Base-by-base conservation (phyloP, 2,797 vertebrate species). In the Liasis olivaceus region DNA sequence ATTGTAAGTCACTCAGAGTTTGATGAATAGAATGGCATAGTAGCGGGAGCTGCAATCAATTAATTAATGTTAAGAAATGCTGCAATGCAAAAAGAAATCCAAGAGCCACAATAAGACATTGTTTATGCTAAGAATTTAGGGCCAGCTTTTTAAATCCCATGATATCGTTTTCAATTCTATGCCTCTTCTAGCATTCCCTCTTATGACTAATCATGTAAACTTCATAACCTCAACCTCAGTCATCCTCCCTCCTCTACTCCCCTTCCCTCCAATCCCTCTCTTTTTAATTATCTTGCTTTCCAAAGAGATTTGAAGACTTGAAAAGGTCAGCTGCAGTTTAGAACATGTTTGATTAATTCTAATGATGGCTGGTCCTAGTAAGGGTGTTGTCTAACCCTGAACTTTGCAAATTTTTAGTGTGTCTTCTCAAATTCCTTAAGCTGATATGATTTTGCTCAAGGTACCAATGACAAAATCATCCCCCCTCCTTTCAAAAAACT, bases 401-500 rank as follows among this genome's bases (percentile, higher is more conserved):
- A 87, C 22, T 60, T 36, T 87, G 85, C n/a, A 87, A n/a, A 87
- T 62, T 58, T 88, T 58, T 88, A 4, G 7, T 89, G 66, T 14
- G 0, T 81, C 2, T 24, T 31, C 81, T 86, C 51, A 88, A 66
- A 47, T 66, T 60, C 90, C 88, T 47, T 24, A 81, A 9, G 59
- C 36, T 81, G 84, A 54, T 15, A 15, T 95, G 93, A 90, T 15
- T 22, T 92, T 95, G 93, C 4, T 9, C 15, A 87, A 92, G 84
- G 85, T 85, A 20, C 20, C 59, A n/a, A 89, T 26, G 17, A 5
- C 6, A 93, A 12, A 85, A 24, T 81, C 3, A 20, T 47, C 72
- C 36, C 72, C 17, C 20, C 47, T 81, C 20, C 72, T 81, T 81
- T 77, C 17, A 42, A 42, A 42, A 81, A 81, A 17, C 72, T 24